Percentiles rank a stretch among this genome's conserved stretches.
These are phyloP conservation scores for Conus ventricosus DNA, from an alignment of 1,140 invertebrate species.

Conservation along the genomic window DNA sequence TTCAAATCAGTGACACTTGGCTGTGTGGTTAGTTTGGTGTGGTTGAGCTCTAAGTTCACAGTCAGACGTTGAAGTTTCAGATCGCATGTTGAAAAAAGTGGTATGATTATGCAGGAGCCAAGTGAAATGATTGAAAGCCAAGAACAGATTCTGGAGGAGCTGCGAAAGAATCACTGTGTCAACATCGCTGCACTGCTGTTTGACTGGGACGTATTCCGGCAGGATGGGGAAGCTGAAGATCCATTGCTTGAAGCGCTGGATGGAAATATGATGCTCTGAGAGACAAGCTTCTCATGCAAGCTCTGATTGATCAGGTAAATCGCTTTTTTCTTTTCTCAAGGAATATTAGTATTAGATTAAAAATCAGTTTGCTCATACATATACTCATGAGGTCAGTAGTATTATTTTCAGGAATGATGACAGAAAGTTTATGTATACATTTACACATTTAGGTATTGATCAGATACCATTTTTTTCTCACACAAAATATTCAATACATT, in stretches of 20 bases:
- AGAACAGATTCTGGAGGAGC: slow-evolving; percentile 20
- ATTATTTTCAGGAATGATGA: too few species aligned
- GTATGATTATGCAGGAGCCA: background rate
- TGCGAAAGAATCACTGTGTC: slow-evolving; percentile 35
- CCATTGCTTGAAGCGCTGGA: slow-evolving; percentile 60
- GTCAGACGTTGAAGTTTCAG: too few species aligned
- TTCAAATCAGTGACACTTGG: too few species aligned
- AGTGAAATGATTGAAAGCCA: slow-evolving; percentile 34
- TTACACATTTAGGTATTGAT: too few species aligned
- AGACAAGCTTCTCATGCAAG: slow-evolving; percentile 66
- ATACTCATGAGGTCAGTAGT: too few species aligned
- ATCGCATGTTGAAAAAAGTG: too few species aligned
- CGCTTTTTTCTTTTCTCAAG: background rate
- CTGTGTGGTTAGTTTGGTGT: too few species aligned
- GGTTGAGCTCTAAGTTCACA: too few species aligned
- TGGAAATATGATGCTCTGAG: slow-evolving; percentile 68
- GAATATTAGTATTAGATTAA: background rate
- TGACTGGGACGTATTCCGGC: slow-evolving; percentile 43
- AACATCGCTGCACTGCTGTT: slow-evolving; percentile 63
- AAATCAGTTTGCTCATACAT: too few species aligned
- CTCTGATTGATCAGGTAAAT: slow-evolving; percentile 63
- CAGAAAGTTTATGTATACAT: too few species aligned
- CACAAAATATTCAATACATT: too few species aligned
- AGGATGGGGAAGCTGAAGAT: slow-evolving; percentile 43
- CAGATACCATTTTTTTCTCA: too few species aligned